Conservation (phyloP, 2,888 invertebrate species). For the Oligia fasciuncula region DNA sequence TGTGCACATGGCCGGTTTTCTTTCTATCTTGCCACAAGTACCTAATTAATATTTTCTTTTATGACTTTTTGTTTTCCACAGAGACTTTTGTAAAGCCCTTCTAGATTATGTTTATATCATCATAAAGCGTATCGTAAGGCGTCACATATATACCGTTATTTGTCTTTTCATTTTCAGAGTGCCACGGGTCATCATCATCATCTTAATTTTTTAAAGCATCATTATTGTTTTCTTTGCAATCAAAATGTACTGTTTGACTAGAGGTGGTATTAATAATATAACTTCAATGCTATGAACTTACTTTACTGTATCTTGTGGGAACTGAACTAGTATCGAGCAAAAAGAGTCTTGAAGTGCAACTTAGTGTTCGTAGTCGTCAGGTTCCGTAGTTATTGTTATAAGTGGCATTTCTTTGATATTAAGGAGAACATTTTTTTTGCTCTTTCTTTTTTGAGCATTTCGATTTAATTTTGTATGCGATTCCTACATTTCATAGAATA, state of each 20-base stretch:
- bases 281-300: conserved; percentile 41
- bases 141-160: neutral
- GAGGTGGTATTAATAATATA: conserved; percentile 33
- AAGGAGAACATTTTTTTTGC: neutral
- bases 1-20: neutral
- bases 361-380: neutral
- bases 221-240: conserved; percentile 29
- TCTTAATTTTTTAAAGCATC: conserved; percentile 14
- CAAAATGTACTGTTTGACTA: conserved; percentile 28
- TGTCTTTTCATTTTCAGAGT: conserved; percentile 5
- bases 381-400: conserved; percentile 45
- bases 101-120: neutral
- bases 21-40: neutral
- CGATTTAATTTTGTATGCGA: neutral
- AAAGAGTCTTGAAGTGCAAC: conserved; percentile 15
- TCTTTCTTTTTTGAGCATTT: neutral
- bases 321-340: conserved; percentile 34
- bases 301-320: conserved; percentile 51
- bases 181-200: conserved; percentile 32
- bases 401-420: too few species aligned
- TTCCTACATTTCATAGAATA: neutral
- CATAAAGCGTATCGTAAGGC: neutral
- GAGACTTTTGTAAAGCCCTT: neutral
- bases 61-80: neutral
- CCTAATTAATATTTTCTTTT: neutral